Percentiles rank a stretch among this genome's conserved stretches.
phyloP scores from a whole-genome alignment of 1,140 invertebrate species.

The Drosophila seguyi region DNA sequence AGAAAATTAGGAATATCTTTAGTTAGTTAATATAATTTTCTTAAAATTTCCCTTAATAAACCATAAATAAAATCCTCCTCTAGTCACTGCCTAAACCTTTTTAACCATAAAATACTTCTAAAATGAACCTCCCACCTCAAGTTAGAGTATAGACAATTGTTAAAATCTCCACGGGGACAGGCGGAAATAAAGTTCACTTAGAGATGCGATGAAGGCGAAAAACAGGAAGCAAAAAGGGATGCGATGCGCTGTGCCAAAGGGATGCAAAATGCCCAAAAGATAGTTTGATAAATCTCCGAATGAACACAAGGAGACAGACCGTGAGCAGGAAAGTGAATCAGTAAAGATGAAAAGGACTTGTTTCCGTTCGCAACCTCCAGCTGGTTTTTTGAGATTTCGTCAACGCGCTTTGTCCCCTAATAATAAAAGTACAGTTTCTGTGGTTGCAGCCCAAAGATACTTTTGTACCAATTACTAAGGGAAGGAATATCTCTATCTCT shows the following conservation, averaged over 20 bases:
- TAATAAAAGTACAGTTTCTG: constrained; percentile 51
- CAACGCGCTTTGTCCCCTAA: constrained; percentile 9
- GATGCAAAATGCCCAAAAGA: constrained; percentile 68
- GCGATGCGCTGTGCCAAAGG: constrained; percentile 59
- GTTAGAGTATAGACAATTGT: constrained; percentile 38
- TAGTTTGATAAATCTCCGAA: constrained; percentile 64
- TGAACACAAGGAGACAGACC: constrained; percentile 14
- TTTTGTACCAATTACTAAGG: constrained; percentile 68
- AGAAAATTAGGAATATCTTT: too few relatives aligned
- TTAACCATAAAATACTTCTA: not conserved
- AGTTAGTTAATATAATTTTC: not conserved
- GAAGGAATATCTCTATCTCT: constrained; percentile 53
- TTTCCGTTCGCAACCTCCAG: constrained; percentile 50
- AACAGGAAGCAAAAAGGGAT: constrained; percentile 30
- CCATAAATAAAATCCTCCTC: not conserved
- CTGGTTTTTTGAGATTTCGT: constrained; percentile 31
- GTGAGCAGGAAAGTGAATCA: constrained; percentile 26
- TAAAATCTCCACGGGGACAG: constrained; percentile 29
- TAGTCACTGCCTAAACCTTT: too few relatives aligned
- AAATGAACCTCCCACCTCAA: not conserved
- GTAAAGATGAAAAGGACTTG: constrained; percentile 68
- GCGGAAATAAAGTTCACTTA: constrained; percentile 31
- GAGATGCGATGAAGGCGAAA: constrained; percentile 15
- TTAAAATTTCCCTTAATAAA: not conserved
- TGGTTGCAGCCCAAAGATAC: constrained; percentile 53